Conservation (phyloP, 92 coral and sea anemone genomes). For the Paramuricea clavata region DNA sequence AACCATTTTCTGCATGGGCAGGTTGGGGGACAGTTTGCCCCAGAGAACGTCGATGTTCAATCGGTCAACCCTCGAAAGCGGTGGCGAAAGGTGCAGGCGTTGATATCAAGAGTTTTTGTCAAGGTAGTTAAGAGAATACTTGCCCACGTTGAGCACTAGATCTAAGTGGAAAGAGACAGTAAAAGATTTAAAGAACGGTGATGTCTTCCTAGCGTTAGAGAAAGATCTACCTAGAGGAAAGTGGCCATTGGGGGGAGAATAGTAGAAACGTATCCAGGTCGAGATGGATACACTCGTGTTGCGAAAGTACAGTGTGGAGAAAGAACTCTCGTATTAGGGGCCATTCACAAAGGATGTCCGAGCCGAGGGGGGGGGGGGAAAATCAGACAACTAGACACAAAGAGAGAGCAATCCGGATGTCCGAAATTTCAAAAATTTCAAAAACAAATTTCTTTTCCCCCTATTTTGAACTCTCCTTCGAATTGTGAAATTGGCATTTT, state of each 20-base stretch:
- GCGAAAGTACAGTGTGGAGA: constrained; percentile 39
- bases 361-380: no score
- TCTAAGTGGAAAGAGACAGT: constrained; percentile 71
- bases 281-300: constrained; percentile 66
- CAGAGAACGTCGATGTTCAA: constrained; percentile 63
- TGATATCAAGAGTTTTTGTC: constrained; percentile 47
- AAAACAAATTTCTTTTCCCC: no score
- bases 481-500: no score
- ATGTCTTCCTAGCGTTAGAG: constrained; percentile 63
- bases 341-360: no score
- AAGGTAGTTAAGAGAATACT: constrained; percentile 74
- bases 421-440: no score
- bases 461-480: no score
- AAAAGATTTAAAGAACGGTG: constrained; percentile 66
- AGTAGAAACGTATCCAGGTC: constrained; percentile 57
- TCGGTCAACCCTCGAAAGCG: constrained; percentile 60
- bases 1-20: constrained; percentile 60
- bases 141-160: constrained; percentile 62
- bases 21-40: constrained; percentile 67
- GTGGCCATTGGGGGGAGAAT: constrained; percentile 40
- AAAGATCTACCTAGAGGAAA: constrained; percentile 61
- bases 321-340: constrained; percentile 31
- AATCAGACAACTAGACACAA: no score
- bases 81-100: constrained; percentile 55
- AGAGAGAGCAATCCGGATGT: no score